A percentile compares a stretch with the other conserved stretches of the same genome.
Evolutionary conservation across 35 echinoderm and acorn worm species (phyloP).

Genomic region (Amphiura filiformis): DNA sequence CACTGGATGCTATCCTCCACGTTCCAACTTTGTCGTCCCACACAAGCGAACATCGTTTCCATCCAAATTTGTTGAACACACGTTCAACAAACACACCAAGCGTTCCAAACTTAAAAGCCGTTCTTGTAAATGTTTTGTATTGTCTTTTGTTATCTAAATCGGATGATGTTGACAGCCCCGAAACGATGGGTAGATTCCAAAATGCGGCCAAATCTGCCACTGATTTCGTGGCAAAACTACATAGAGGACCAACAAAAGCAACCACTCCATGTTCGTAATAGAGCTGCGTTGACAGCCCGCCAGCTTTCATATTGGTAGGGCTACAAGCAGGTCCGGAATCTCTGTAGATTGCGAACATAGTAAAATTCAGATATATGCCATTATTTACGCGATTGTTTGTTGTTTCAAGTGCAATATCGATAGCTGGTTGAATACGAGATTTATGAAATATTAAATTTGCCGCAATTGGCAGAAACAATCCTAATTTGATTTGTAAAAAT

Average conservation of each 20-base stretch:
- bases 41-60: slow-evolving; percentile 65
- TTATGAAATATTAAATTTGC: slow-evolving; percentile 13
- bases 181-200: slow-evolving; percentile 74
- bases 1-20: slow-evolving; percentile 35
- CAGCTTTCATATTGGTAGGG: slow-evolving; percentile 39
- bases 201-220: slow-evolving; percentile 68
- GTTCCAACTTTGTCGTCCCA: slow-evolving; percentile 29
- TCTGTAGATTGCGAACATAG: neutral
- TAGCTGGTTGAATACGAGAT: slow-evolving; percentile 45
- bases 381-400: neutral
- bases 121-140: slow-evolving; percentile 67
- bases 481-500: neutral
- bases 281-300: slow-evolving; percentile 46
- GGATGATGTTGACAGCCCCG: slow-evolving; percentile 59
- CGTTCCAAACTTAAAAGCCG: slow-evolving; percentile 52
- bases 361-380: too few species aligned
- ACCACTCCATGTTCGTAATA: slow-evolving; percentile 29
- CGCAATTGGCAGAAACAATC: neutral
- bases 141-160: slow-evolving; percentile 63
- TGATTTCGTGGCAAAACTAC: slow-evolving; percentile 43
- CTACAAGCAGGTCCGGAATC: slow-evolving; percentile 28
- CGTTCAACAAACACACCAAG: slow-evolving; percentile 36
- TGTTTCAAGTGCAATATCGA: slow-evolving; percentile 68
- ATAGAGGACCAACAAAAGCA: slow-evolving; percentile 52
- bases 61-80: slow-evolving; percentile 29